Base-by-base conservation (phyloP, 2,113 vertebrate species). In the Oncorhynchus mykiss region DNA sequence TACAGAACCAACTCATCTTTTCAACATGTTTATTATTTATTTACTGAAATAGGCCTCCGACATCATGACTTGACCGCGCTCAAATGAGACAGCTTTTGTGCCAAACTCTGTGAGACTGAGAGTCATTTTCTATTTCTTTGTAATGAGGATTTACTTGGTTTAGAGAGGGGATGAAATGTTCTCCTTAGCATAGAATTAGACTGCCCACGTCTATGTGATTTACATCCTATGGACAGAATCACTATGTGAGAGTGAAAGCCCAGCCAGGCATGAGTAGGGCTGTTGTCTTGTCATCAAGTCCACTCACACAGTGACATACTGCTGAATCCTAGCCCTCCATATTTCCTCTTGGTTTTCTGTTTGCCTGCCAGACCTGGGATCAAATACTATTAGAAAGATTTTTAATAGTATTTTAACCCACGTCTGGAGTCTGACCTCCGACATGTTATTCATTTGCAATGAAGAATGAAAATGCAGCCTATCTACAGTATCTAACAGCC, bases 291-390 rank as follows among this genome's bases (percentile, higher is more conserved):
- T 29, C 68, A 67, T 22, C 27, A 59, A 29, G 87, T 86, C 80
- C 74, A 78, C 89, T 90, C 80, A 74, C 78, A 83, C 16, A 45
- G 83, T 85, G 90, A 90, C 86, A 81, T 78, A 80, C 71, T 31
- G 16, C 65, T 77, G 79, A 80, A 70, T 80, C 74, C 77, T 49
- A 70, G 54, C 54, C 39, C 59, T 70, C 57, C 75, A 68, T 39
- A 49, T 27, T 65, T 73, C 22, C 48, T 39, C 22, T 85, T 87
- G 87, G 66, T 34, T 67, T 18, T 67, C 12, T 31, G 18, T 18
- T 13, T 13, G 14, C 27, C 27, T 67, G 49, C 11, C 49, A 16
- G 49, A 51, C 49, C 3, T 16, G 14, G 49, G 49, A 16, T 51
- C 14, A 12, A 51, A 14, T 51, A 39, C 34, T 51, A 39, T 51